A percentile compares a stretch with the other conserved stretches of the same genome.
Conservation (phyloP, 2,888 invertebrate genomes). For the Zaprionus lineosus region DNA sequence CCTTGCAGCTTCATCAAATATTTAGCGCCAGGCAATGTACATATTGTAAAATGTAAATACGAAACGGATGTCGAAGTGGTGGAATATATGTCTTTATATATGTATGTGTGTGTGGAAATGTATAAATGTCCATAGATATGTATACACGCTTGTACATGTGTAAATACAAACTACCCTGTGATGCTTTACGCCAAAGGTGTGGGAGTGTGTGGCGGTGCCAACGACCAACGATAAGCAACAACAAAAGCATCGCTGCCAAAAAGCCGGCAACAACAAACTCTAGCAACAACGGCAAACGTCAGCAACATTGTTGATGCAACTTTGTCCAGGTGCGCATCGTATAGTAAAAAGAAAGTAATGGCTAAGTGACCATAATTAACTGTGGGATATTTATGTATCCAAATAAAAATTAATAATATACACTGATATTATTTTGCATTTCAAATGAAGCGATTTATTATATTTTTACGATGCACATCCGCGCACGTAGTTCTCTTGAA, state of each 20-base stretch:
- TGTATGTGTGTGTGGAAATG: background rate
- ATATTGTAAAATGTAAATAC: constrained; percentile 59
- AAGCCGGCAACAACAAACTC: constrained; percentile 72
- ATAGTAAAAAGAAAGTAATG: background rate
- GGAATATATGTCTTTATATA: constrained; percentile 8
- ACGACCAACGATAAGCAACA: constrained; percentile 47
- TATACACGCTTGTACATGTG: constrained; percentile 36
- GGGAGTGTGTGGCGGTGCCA: constrained; percentile 51
- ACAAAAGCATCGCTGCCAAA: constrained; percentile 52
- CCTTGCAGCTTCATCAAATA: constrained; percentile 70
- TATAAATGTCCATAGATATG: too few relatives aligned
- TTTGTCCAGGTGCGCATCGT: constrained; percentile 30
- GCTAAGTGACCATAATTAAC: too few relatives aligned
- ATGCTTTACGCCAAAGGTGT: constrained; percentile 18
- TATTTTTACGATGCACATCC: too few relatives aligned
- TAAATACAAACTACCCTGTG: constrained; percentile 65
- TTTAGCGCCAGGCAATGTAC: constrained; percentile 64
- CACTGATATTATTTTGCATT: too few relatives aligned
- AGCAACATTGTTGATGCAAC: constrained; percentile 55
- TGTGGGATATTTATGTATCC: too few relatives aligned
- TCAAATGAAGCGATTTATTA: too few relatives aligned
- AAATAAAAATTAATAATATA: too few relatives aligned
- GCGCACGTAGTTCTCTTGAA: too few relatives aligned
- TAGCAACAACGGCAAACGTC: constrained; percentile 17
- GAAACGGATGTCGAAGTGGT: constrained; percentile 55